Base-by-base conservation (phyloP, 1,140 invertebrate species). In the Drosophila subobscura region DNA sequence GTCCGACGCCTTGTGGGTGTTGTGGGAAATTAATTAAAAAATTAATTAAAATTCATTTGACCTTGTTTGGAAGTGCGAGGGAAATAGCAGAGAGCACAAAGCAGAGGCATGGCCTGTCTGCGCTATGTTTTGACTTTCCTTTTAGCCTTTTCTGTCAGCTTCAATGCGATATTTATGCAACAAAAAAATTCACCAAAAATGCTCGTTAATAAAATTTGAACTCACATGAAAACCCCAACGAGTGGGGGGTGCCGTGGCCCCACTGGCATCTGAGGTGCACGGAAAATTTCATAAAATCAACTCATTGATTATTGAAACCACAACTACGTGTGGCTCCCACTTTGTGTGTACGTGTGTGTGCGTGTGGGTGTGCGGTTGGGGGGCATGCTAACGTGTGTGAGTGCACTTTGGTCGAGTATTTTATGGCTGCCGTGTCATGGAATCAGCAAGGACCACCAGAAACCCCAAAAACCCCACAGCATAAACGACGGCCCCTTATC, bases 21-120 rank as follows among this genome's bases (percentile, higher is more conserved):
- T 72, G 58, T 67, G 2, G 51, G 33, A 65, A 70, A 65, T 88
- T 88, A 86, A 86, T 86, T 88, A 81, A 88, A 86, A 86, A 75
- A 88, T 86, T 88, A 86, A 88, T 86, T 88, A 86, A 86, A 86
- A 88, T 86, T 88, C 81, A 88, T 86, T 86, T 86, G 83, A 85
- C 61, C 83, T 81, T 73, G 80, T 81, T 16, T 27, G 63, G 23
- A 1, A 7, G 45, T 37, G 10, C 29, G 29, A 33, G 29, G 8
- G 29, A 8, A 52, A 52, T 51, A 63, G 57, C 72, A 79, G 85
- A 74, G 72, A 67, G 64, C 63, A 52, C 61, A 33, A 33, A 33
- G 29, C 29, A 33, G 1, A 29, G 27, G 60, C 52, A 41, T 51
- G 42, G 51, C 29, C 45, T 22, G 58, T n/a, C n/a, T 33, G 60